These are phyloP conservation scores for Eriosoma lanigerum DNA, from an alignment of 1,140 invertebrate species.

Conservation along the genomic window DNA sequence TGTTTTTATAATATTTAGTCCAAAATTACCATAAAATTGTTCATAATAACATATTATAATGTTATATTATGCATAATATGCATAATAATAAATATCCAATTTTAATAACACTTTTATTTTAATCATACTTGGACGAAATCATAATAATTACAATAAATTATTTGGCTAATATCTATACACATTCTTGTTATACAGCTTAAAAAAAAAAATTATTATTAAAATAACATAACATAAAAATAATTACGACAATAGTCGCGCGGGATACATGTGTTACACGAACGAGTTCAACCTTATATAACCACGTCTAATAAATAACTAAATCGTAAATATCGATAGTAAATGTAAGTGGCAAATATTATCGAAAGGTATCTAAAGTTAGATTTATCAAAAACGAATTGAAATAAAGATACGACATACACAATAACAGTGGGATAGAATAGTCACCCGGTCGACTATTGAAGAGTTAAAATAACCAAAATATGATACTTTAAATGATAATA, in stretches of 20 bases:
- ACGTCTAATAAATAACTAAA: constrained; percentile 15
- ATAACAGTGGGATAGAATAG: constrained; percentile 32
- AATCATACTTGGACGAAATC: constrained; percentile 5
- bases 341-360: constrained; percentile 9
- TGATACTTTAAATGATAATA: too few species aligned
- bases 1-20: constrained; percentile 8
- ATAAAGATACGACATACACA: constrained; percentile 18
- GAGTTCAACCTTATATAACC: background rate
- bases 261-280: constrained; percentile 2
- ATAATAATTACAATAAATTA: constrained; percentile 1
- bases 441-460: constrained; percentile 13
- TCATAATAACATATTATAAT: constrained; percentile 27
- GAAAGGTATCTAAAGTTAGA: constrained; percentile 34
- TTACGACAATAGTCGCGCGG: constrained; percentile 30
- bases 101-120: constrained; percentile 24
- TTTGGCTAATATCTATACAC: too few species aligned
- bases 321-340: constrained; percentile 5
- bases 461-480: too few species aligned
- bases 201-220: constrained; percentile 16
- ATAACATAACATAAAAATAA: background rate
- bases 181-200: constrained; percentile 1
- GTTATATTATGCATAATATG: too few species aligned
- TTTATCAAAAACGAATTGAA: too few species aligned
- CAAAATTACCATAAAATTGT: too few species aligned
- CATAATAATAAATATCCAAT: constrained; percentile 25